Evolutionary conservation across 2,888 invertebrate genomes (phyloP).

Genomic region (Plebejus melissa): DNA sequence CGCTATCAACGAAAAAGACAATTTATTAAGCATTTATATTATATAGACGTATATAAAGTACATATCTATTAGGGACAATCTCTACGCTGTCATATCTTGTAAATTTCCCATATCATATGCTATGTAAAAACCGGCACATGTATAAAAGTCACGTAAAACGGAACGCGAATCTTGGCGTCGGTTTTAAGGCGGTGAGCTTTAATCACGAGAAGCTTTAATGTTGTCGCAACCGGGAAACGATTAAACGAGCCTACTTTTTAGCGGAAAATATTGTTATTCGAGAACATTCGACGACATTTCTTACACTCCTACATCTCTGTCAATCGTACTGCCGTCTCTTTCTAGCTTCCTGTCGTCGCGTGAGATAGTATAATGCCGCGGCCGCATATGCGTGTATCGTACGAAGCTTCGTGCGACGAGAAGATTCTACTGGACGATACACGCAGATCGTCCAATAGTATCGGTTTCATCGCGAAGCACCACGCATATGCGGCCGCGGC

Average conservation of each 20-base stretch:
- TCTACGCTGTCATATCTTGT: conserved; percentile 75
- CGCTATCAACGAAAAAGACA: conserved; percentile 70
- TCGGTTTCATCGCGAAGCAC: no score
- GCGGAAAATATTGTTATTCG: conserved; percentile 48
- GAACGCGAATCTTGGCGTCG: conserved; percentile 37
- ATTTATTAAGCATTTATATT: conserved; percentile 71
- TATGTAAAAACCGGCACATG: conserved; percentile 63
- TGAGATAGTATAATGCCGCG: neutral
- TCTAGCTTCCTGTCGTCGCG: neutral
- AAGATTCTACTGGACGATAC: no score
- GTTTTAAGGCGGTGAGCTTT: conserved; percentile 50
- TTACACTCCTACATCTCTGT: conserved; percentile 39
- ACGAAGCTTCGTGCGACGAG: no score
- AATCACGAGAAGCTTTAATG: conserved; percentile 47
- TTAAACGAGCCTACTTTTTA: conserved; percentile 59
- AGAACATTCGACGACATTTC: conserved; percentile 1
- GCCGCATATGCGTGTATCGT: no score
- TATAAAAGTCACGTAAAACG: conserved; percentile 59
- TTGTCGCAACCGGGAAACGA: conserved; percentile 51
- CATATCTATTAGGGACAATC: conserved; percentile 77
- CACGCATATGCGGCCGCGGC: no score
- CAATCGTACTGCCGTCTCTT: conserved; percentile 37
- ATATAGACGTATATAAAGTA: conserved; percentile 63
- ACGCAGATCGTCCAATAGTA: no score
- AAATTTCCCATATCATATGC: conserved; percentile 75